Evolutionary conservation across 2,888 invertebrate genomes (phyloP), one percentile per base, ranked within the genome.

Genomic region (Pterostichus madidus): DNA sequence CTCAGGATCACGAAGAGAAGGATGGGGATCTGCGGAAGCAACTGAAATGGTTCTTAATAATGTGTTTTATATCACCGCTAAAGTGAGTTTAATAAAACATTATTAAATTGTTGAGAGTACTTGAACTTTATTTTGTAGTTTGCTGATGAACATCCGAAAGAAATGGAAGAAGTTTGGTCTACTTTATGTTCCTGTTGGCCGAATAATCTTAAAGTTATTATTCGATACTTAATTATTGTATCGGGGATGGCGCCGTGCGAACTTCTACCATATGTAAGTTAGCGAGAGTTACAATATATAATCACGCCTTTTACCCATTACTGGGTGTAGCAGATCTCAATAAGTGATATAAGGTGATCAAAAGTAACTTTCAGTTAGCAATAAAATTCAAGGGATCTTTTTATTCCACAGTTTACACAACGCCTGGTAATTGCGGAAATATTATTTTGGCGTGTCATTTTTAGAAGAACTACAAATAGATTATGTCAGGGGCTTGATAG

Each of bases 41-140:
- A 99, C 99, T 0, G 99, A 99, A 91, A 98, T 99, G 98, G 98
- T 99, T 73, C 93, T 99, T 84, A 99, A 99, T 90, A 99, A 99
- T 91, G 94, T 99, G 17, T 97, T 99, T 91, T 99, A 99, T 90
- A 96, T 99, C 87, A 99, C 99, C 5, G 97, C 98, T 3, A 98
- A 98, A 94, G 97, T 97, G 91, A 39, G 44, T 71, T 17, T 53
- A 11, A 31, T 53, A 44, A 24, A 24, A 24, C 24, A 24, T 24
- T 24, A 24, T 24, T 24, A 24, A 24, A 32, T 64, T 13, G 7
- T 31, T 13, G 39, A 35, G 17, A 13, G 31, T 64, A 64, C 13
- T 73, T 13, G 5, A 32, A 77, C 17, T 10, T 77, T 35, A 11
- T 76, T 77, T 77, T 39, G 17, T 59, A 98, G 96, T 98, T 98